phyloP scores from a whole-genome alignment of 2,113 vertebrate genomes.

The Junco hyemalis region DNA sequence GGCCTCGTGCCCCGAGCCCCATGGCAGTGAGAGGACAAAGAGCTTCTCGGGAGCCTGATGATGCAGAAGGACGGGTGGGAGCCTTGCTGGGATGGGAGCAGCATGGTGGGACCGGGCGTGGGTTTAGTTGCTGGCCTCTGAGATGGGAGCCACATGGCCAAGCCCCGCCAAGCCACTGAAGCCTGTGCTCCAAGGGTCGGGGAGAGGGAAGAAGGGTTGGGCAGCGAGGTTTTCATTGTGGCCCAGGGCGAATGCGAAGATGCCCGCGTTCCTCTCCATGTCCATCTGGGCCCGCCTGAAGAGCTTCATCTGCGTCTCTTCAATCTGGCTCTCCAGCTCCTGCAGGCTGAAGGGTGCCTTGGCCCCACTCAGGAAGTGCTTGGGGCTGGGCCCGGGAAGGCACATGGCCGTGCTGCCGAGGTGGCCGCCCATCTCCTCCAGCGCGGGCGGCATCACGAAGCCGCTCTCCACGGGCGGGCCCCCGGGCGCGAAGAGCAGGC shows the following conservation, averaged over 20 bases:
- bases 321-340: slow-evolving; percentile 79
- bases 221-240: slow-evolving; percentile 84
- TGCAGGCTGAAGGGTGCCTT: slow-evolving; percentile 78
- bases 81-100: background rate
- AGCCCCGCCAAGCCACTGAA: slow-evolving; percentile 76
- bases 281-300: slow-evolving; percentile 81
- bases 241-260: slow-evolving; percentile 88
- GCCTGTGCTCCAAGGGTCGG: slow-evolving; percentile 88
- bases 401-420: slow-evolving; percentile 70
- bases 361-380: slow-evolving; percentile 78
- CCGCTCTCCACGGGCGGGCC: slow-evolving; percentile 74
- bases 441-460: slow-evolving; percentile 59
- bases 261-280: slow-evolving; percentile 85
- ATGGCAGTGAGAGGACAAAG: fast-evolving
- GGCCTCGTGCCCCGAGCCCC: background rate
- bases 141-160: slow-evolving; percentile 82
- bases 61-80: background rate
- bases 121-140: slow-evolving; percentile 86
- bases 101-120: background rate
- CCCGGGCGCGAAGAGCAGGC: slow-evolving; percentile 79
- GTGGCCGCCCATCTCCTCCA: slow-evolving; percentile 73
- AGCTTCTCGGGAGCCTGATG: background rate
- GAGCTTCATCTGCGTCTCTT: slow-evolving; percentile 83
- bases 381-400: slow-evolving; percentile 78
- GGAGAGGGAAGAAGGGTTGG: slow-evolving; percentile 85